Evolutionary conservation across 2,797 vertebrate species (phyloP), one percentile per base, ranked within the genome.

Genomic region (Ctenopoma kingsleyae): DNA sequence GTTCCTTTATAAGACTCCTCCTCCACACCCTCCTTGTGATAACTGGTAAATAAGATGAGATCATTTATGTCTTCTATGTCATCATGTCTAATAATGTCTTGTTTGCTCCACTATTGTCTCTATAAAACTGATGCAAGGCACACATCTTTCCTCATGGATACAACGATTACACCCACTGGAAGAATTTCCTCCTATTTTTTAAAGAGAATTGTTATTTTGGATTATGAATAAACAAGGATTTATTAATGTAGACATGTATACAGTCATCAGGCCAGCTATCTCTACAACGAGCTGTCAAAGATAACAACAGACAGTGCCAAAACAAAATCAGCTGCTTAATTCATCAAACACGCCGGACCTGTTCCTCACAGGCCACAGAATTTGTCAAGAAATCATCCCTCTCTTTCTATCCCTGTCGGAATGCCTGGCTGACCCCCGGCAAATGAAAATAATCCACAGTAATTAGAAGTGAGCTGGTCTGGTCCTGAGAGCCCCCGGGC

Each of bases 381-480:
- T 93, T 92, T 95, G 93, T 94, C 87, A 91, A 93, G 95, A 95
- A 95, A 96, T 94, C 94, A 93, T 94, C 94, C 92, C 67, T 80
- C 78, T 82, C 63, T 40, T 4, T 89, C 90, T 90, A 86, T 92
- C 82, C 92, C 92, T 72, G 91, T 85, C 90, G 95, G 95, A 95
- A 94, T 96, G 94, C 95, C 94, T 95, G 95, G 88, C 96, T 98
- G 97, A 97, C 96, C 96, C 92, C 88, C 85, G 91, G 96, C 95
- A 96, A 98, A 98, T 96, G 96, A 97, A 99, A 98, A 98, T 98
- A 98, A 98, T 97, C 96, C 96, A 95, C 95, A 97, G 96, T 98
- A 98, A 98, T 98, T 98, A 99, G 96, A 97, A 98, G 96, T 95
- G 96, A 97, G 96, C 95, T 92, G 95, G 95, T 96, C 95, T 95